phyloP scores from a whole-genome alignment of 2,888 invertebrate species.

The Lottia gigantea region DNA sequence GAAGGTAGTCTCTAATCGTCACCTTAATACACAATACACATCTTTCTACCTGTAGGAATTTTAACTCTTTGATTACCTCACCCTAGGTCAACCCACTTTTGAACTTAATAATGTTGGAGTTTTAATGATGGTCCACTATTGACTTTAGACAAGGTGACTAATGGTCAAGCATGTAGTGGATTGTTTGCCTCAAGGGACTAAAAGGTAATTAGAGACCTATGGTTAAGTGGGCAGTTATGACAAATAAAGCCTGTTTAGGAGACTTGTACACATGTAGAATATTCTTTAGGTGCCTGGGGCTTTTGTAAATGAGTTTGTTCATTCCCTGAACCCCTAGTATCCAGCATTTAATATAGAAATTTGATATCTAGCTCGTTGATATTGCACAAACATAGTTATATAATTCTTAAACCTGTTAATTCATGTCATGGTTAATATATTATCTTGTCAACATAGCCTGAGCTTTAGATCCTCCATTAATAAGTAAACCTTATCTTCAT shows the following conservation, averaged over 20 bases:
- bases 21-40: background rate
- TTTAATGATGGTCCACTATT: no score
- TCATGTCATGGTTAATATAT: no score
- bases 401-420: background rate
- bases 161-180: background rate
- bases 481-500: no score
- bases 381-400: background rate
- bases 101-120: no score
- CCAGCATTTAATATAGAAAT: background rate
- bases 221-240: background rate
- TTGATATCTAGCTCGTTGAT: background rate
- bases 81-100: no score
- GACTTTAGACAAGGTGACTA: background rate
- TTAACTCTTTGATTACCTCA: background rate
- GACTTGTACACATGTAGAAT: no score
- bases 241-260: no score
- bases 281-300: no score
- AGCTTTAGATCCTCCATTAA: no score
- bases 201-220: background rate
- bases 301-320: no score
- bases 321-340: no score
- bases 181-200: background rate
- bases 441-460: no score
- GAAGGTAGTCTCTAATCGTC: conserved; percentile 1
- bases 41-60: background rate